These are phyloP conservation scores for Nipponia nippon DNA, from an alignment of 2,113 vertebrate species.

Conservation along the genomic window DNA sequence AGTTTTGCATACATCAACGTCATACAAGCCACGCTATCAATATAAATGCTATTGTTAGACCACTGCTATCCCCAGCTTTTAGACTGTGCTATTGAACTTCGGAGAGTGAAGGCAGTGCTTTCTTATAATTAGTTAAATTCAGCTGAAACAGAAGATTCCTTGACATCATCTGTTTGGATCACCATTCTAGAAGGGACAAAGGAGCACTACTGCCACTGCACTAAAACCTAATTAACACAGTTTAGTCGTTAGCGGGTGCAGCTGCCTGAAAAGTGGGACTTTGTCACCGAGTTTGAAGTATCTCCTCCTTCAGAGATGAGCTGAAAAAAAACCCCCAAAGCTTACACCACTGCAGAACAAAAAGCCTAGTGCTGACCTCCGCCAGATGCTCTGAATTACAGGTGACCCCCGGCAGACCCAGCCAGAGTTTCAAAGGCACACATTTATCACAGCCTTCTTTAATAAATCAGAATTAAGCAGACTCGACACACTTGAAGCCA, in stretches of 20 bases:
- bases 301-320: constrained; percentile 12
- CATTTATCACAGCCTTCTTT: neutral
- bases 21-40: neutral
- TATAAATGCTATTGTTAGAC: neutral
- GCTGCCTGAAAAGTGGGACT: constrained; percentile 17
- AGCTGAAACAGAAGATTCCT: constrained; percentile 9
- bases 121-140: neutral
- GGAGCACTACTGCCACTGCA: neutral
- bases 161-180: neutral
- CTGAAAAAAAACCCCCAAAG: neutral
- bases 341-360: neutral
- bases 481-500: neutral
- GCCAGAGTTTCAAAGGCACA: neutral
- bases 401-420: neutral
- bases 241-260: neutral
- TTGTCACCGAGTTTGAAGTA: neutral
- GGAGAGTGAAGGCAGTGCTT: neutral
- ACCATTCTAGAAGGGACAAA: neutral
- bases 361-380: neutral
- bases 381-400: constrained; percentile 30
- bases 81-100: neutral
- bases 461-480: neutral
- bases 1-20: neutral
- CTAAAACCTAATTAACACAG: constrained; percentile 19
- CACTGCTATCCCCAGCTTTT: neutral